Evolutionary conservation across 2,113 vertebrate species (phyloP).

Genomic region (Ctenomys sociabilis): DNA sequence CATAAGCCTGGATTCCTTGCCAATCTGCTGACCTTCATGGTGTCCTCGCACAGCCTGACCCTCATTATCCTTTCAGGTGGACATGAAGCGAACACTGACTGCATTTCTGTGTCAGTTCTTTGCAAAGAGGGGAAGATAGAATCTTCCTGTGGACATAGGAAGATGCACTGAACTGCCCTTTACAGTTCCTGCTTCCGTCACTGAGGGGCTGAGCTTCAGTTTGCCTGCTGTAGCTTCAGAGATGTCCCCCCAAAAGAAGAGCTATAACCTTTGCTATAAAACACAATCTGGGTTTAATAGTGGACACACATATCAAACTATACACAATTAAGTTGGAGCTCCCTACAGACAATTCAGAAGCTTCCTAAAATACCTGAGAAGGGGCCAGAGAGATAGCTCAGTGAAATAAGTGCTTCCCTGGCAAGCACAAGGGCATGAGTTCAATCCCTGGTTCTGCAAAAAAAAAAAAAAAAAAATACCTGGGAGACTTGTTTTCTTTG

Average conservation of each 20-base stretch:
- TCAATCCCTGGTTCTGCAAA: too few relatives aligned
- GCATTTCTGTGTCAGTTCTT: background rate
- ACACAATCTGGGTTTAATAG: slow-evolving; percentile 81
- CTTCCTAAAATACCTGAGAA: too few relatives aligned
- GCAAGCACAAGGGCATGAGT: too few relatives aligned
- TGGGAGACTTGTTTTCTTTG: too few relatives aligned
- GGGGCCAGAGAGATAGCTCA: too few relatives aligned
- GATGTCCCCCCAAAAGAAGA: background rate
- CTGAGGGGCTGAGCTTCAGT: background rate
- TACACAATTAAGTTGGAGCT: too few relatives aligned
- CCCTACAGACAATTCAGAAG: too few relatives aligned
- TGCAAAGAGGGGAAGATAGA: background rate
- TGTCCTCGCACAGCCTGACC: background rate
- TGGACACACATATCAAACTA: too few relatives aligned
- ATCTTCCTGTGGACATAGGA: background rate
- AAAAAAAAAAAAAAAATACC: too few relatives aligned
- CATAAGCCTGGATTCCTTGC: background rate
- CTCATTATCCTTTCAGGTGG: background rate
- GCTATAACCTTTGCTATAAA: slow-evolving; percentile 90
- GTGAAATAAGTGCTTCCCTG: too few relatives aligned
- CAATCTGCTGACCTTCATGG: background rate
- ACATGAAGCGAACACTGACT: background rate
- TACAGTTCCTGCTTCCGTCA: background rate
- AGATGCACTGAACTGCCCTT: background rate
- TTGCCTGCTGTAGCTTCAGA: background rate